These are phyloP conservation scores for Dolichopus griseipennis DNA, from an alignment of 2,888 invertebrate genomes.

Conservation along the genomic window DNA sequence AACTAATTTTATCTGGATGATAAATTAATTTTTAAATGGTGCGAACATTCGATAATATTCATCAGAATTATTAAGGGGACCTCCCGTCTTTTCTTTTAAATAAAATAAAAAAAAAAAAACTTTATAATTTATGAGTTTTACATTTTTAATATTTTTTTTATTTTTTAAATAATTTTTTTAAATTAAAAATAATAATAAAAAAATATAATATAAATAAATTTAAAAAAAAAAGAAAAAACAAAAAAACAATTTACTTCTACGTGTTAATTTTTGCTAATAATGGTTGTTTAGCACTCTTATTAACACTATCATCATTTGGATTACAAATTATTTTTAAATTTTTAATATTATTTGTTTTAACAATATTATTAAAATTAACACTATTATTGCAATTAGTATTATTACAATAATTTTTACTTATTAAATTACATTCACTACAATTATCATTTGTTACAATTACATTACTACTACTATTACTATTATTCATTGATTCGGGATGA, in stretches of 20 bases:
- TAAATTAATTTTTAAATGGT: too few relatives aligned
- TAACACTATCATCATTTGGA: slow-evolving; percentile 22
- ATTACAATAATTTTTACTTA: slow-evolving; percentile 17
- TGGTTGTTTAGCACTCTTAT: slow-evolving; percentile 34
- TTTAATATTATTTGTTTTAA: slow-evolving; percentile 34
- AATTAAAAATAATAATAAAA: not conserved
- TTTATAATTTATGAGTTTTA: too few relatives aligned
- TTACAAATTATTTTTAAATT: slow-evolving; percentile 34
- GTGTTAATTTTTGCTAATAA: slow-evolving; percentile 38
- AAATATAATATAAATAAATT: not conserved
- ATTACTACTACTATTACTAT: slow-evolving; percentile 8
- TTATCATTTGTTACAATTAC: slow-evolving; percentile 16
- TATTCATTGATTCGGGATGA: slow-evolving; percentile 7
- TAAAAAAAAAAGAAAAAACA: not conserved
- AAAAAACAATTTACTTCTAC: slow-evolving; percentile 21
- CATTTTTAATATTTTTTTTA: too few relatives aligned
- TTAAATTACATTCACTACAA: slow-evolving; percentile 24
- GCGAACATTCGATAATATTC: too few relatives aligned
- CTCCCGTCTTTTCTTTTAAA: too few relatives aligned
- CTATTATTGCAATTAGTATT: slow-evolving; percentile 26
- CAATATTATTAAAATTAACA: slow-evolving; percentile 28
- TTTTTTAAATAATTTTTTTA: too few relatives aligned
- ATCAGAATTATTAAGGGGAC: too few relatives aligned
- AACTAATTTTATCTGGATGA: too few relatives aligned
- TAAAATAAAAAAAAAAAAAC: too few relatives aligned